Evolutionary conservation across 1,140 invertebrate genomes (phyloP), one percentile per base, ranked within the genome.

Genomic region (Caenorhabditis remanei): DNA sequence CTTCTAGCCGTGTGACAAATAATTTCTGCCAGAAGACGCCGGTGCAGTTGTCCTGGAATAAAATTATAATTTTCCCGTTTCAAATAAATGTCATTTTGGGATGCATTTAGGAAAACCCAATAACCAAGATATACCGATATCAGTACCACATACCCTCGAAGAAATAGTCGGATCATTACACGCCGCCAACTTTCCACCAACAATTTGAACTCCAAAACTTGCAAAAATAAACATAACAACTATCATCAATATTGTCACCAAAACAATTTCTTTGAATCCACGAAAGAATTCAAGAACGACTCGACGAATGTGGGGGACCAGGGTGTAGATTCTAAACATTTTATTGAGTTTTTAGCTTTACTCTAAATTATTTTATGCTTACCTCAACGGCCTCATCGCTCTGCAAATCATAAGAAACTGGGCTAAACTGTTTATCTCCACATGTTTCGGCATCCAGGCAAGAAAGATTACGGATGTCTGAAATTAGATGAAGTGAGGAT

Each of bases 301-400:
- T 94, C 98, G 97, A 88, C 98, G 95, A 97, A 99, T 99, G 92
- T 99, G 98, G 85, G 98, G 98, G n/a, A 99, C 97, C 55, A 99
- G 94, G 16, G 97, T 98, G 93, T 99, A 99, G 89, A 99, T 99
- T 87, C 98, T 93, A 50, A 83, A 79, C 11, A 32, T 32, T n/a
- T 32, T 11, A 13, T 63, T 63, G 24, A 13, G 6, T 32, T 32
- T 32, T 13, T 0, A 0, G 13, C 1, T 1, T 6, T 4, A 21
- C 5, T 63, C 8, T 32, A 0, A 13, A 0, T 4, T 11, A 11
- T 9, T 8, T 32, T 24, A 21, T 0, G 32, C n/a, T 9, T 0
- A 79, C 71, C 71, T 48, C n/a, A 99, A 94, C 4, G 98, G 98
- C 19, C 98, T 95, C 55, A 99, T 95, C 93, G 98, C 99, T 41